Evolutionary conservation across 2,888 invertebrate genomes (phyloP), one percentile per base, ranked within the genome.

Genomic region (Polydesmus complanatus): DNA sequence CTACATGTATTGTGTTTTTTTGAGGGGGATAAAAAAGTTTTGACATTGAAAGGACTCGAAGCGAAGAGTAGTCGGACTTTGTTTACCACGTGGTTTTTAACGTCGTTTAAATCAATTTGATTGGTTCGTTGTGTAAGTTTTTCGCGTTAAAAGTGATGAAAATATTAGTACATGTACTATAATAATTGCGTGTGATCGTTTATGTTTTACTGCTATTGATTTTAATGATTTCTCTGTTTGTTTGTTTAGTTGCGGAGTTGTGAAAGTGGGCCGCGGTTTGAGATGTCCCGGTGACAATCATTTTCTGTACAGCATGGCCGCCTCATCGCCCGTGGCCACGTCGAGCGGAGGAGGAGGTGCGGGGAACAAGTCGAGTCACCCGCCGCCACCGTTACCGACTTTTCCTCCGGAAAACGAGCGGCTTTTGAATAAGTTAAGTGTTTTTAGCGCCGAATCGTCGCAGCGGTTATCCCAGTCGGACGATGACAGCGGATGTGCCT

Each of bases 401-500:
- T n/a, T n/a, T n/a, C 37, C 54, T 2, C 37, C 27, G 50, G 59
- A 63, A 49, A 54, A 61, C 81, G 72, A 81, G 80, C 1, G 80
- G 79, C 1, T 75, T 74, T 14, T 75, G 74, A 65, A 70, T 73
- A 63, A 61, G 61, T 60, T 61, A 61, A 61, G 25, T 48, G 63
- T 60, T 56, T 61, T 60, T 64, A 63, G 70, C 69, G 51, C 76
- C 57, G 70, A 76, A 64, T 86, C 87, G 71, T 85, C 86, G 61
- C 88, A 88, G 71, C 76, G 89, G 64, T 88, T 89, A 70, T 89
- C 91, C 56, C 92, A 93, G 73, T 92, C 91, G 65, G 97, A 97
- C 73, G 95, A 96, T 73, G 97, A 97, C 76, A 92, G 92, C 60
- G 96, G 97, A 11, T 97, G 96, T 74, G 95, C 95, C 23, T 77